These are phyloP conservation scores for Montipora efflorescens DNA, from an alignment of 64 coral and sea anemone species.

Conservation along the genomic window DNA sequence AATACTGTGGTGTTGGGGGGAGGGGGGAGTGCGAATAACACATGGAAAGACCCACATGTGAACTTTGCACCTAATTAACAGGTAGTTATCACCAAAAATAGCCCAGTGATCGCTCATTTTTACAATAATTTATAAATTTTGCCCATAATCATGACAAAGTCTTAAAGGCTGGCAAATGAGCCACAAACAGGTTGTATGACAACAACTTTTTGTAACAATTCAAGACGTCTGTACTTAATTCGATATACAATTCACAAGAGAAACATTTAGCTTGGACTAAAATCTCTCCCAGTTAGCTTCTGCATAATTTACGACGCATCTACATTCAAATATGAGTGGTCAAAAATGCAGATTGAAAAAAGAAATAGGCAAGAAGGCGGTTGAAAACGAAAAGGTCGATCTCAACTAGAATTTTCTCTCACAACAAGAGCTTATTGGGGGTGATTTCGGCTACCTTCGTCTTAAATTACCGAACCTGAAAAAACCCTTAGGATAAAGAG, in stretches of 20 bases:
- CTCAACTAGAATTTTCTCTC: background rate
- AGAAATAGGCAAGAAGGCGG: background rate
- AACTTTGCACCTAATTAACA: too few relatives aligned
- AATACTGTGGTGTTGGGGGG: too few relatives aligned
- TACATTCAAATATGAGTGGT: background rate
- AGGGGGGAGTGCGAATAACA: too few relatives aligned
- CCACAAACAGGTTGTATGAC: background rate
- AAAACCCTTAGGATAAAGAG: too few relatives aligned
- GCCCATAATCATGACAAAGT: background rate
- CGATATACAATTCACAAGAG: background rate
- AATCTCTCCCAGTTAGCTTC: background rate
- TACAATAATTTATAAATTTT: background rate
- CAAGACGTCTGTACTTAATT: too few relatives aligned
- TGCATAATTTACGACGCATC: constrained; percentile 4
- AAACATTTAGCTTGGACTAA: background rate
- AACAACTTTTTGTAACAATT: background rate
- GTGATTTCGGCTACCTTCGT: too few relatives aligned
- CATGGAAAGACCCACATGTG: too few relatives aligned
- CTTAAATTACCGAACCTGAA: too few relatives aligned
- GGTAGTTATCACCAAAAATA: background rate
- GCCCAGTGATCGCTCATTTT: background rate
- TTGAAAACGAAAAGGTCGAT: background rate
- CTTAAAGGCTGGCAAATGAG: background rate
- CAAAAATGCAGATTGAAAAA: background rate
- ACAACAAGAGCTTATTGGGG: background rate